These are phyloP conservation scores for Rhagophthalmus giganteus DNA, from an alignment of 2,888 invertebrate genomes.

Conservation along the genomic window DNA sequence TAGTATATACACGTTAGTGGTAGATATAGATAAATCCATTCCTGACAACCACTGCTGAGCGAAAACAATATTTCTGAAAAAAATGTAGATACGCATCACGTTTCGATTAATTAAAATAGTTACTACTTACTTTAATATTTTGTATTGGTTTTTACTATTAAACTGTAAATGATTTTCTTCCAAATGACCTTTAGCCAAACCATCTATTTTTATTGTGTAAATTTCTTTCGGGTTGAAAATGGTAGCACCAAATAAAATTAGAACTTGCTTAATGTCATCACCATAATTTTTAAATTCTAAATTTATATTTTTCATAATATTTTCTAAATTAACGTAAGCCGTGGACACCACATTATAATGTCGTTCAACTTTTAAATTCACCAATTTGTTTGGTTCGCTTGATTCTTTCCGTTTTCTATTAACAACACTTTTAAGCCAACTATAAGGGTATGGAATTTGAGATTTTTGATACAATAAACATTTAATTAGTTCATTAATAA, in stretches of 20 bases:
- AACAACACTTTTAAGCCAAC: conserved; percentile 44
- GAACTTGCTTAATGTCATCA: conserved; percentile 41
- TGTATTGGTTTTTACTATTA: conserved; percentile 42
- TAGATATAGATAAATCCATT: conserved; percentile 54
- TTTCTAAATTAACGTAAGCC: conserved; percentile 45
- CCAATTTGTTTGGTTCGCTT: conserved; percentile 7
- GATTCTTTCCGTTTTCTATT: conserved; percentile 39
- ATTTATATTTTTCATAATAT: conserved; percentile 41
- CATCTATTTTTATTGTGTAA: conserved; percentile 40
- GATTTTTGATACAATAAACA: conserved; percentile 62
- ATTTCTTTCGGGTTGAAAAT: conserved; percentile 45
- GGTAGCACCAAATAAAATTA: conserved; percentile 46
- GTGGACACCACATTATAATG: conserved; percentile 43
- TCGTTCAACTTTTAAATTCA: conserved; percentile 41
- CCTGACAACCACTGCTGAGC: conserved; percentile 55
- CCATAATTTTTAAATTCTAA: conserved; percentile 39
- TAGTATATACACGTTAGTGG: conserved; percentile 60
- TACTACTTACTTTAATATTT: conserved; percentile 44
- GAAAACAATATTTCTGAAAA: conserved; percentile 57
- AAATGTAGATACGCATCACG: conserved; percentile 15
- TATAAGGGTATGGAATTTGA: conserved; percentile 52
- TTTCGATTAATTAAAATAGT: neutral
- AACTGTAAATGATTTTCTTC: conserved; percentile 45
- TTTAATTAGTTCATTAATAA: conserved; percentile 62
- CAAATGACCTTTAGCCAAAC: conserved; percentile 39